phyloP scores from a whole-genome alignment of 2,888 invertebrate genomes.

The Sphaerophoria rueppellii region DNA sequence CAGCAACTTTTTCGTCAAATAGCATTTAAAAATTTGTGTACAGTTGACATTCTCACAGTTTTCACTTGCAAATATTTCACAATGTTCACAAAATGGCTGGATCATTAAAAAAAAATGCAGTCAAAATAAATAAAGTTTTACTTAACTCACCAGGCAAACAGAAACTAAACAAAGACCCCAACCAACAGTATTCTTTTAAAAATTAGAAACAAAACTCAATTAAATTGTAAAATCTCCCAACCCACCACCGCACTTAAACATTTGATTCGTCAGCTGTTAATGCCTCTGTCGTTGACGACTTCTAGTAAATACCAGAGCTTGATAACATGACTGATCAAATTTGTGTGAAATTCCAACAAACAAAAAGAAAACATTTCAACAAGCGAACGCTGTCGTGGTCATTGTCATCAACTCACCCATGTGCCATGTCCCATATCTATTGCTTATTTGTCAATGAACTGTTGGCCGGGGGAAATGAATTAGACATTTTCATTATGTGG shows the following conservation, averaged over 20 bases:
- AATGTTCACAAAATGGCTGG: conserved; percentile 21
- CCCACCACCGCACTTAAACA: too few species aligned
- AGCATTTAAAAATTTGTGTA: too few species aligned
- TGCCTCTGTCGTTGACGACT: too few species aligned
- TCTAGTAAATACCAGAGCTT: too few species aligned
- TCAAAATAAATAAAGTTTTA: conserved; percentile 22
- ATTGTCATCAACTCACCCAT: neutral
- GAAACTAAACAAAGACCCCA: neutral
- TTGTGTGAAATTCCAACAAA: neutral
- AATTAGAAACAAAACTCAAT: neutral
- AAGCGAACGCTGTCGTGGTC: neutral
- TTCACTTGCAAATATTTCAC: neutral
- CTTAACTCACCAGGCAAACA: conserved; percentile 23
- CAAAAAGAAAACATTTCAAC: neutral
- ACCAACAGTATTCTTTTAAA: neutral
- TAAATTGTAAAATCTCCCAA: neutral
- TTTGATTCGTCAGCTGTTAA: too few species aligned
- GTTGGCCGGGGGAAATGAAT: neutral
- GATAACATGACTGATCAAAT: neutral
- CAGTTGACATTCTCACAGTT: too few species aligned
- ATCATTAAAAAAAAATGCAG: conserved; percentile 10
- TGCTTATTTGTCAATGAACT: neutral
- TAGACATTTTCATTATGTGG: neutral
- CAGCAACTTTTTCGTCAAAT: too few species aligned
- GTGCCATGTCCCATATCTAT: neutral